Evolutionary conservation across 2,113 vertebrate genomes (phyloP).

Genomic region (Ibidorhyncha struthersii): DNA sequence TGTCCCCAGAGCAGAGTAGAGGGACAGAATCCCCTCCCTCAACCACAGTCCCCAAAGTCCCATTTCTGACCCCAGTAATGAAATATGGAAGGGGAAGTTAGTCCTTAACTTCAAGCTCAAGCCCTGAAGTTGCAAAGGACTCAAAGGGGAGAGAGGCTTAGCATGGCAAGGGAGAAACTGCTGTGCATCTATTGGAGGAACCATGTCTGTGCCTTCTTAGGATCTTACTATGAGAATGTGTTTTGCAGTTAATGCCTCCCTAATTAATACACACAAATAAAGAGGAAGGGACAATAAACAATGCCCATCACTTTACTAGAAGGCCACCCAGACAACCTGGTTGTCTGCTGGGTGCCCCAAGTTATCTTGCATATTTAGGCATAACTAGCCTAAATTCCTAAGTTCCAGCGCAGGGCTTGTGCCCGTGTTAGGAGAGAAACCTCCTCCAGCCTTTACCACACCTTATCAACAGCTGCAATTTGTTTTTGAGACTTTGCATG

Average conservation of each 20-base stretch:
- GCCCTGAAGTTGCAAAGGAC: neutral
- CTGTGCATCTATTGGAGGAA: neutral
- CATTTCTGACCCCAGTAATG: neutral
- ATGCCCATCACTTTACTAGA: neutral
- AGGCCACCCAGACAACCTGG: neutral
- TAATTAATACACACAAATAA: neutral
- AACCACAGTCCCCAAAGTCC: neutral
- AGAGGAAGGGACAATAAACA: neutral
- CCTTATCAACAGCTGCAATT: neutral
- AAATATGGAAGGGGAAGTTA: neutral
- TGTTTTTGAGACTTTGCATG: neutral
- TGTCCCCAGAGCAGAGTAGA: neutral
- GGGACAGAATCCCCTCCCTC: neutral
- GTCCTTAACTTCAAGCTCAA: neutral
- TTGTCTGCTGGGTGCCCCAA: neutral
- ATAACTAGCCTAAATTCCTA: too few relatives aligned
- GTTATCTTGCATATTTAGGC: neutral
- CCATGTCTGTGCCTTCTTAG: rapidly evolving
- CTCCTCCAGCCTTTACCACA: neutral
- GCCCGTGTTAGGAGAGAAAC: neutral
- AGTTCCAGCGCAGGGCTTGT: neutral
- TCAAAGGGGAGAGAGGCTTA: neutral
- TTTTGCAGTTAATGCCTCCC: neutral
- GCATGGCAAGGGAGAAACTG: neutral
- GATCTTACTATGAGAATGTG: neutral